Evolutionary conservation across 1,140 invertebrate genomes (phyloP).

Genomic region (Drosophila dunni): DNA sequence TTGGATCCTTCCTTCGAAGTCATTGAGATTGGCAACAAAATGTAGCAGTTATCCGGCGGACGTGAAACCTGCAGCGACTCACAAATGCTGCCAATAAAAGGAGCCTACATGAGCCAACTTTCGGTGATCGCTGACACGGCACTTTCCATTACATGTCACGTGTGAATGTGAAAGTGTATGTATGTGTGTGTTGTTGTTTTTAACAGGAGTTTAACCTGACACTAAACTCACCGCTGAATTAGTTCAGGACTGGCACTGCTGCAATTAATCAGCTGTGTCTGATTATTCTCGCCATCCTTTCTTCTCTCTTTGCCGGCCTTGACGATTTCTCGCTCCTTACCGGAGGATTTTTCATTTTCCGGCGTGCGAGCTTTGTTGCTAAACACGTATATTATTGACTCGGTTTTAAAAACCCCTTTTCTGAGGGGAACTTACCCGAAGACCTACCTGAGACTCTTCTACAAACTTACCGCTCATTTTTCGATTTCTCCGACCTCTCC

Average conservation of each 20-base stretch:
- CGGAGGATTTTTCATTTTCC: background rate
- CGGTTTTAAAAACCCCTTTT: too few species aligned
- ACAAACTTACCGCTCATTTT: background rate
- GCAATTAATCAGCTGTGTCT: conserved; percentile 16
- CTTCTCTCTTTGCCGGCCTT: background rate
- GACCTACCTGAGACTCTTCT: too few species aligned
- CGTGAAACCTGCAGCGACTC: conserved; percentile 41
- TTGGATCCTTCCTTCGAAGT: background rate
- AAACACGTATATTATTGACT: background rate
- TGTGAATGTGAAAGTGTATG: background rate
- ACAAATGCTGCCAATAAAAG: conserved; percentile 38
- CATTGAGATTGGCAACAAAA: conserved; percentile 32
- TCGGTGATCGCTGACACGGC: background rate
- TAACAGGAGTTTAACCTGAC: conserved; percentile 30
- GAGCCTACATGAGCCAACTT: conserved; percentile 20
- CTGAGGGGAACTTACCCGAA: too few species aligned
- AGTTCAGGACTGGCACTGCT: conserved; percentile 9
- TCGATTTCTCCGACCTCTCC: background rate
- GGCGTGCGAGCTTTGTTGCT: background rate
- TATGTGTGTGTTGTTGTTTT: background rate
- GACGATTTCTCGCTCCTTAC: background rate
- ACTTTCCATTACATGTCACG: conserved; percentile 8
- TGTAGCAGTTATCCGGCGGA: conserved; percentile 24
- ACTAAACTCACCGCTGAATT: conserved; percentile 61
- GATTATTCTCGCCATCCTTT: background rate